These are phyloP conservation scores for Pipistrellus pipistrellus DNA, from an alignment of 2,797 vertebrate genomes.

Conservation along the genomic window DNA sequence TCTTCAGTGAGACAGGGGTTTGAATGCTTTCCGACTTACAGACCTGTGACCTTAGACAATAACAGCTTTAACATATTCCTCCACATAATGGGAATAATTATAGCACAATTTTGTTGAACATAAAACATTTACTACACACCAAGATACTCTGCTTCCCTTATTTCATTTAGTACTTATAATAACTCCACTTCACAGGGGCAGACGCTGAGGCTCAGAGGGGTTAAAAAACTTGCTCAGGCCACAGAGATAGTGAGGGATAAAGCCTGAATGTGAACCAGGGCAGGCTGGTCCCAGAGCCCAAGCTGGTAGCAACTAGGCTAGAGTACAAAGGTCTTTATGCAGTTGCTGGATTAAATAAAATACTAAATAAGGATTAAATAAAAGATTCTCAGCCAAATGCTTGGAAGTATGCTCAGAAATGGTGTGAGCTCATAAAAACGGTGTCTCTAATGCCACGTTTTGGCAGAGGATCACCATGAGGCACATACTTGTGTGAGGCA, in stretches of 20 bases:
- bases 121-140: background rate
- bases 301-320: background rate
- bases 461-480: background rate
- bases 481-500: background rate
- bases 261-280: background rate
- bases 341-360: background rate
- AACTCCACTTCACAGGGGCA: background rate
- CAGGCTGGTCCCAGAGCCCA: background rate
- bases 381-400: background rate
- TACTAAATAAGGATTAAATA: background rate
- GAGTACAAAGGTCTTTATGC: background rate
- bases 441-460: background rate
- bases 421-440: background rate
- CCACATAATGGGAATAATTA: background rate
- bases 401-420: background rate
- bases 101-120: background rate
- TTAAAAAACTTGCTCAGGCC: background rate
- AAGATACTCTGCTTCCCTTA: background rate
- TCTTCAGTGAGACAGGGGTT: background rate
- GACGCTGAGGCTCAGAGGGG: background rate
- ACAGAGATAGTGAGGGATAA: background rate
- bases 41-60: background rate
- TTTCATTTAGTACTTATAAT: background rate
- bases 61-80: background rate
- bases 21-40: background rate